Conservation (phyloP, 2,113 vertebrate genomes). For the Motacilla alba region DNA sequence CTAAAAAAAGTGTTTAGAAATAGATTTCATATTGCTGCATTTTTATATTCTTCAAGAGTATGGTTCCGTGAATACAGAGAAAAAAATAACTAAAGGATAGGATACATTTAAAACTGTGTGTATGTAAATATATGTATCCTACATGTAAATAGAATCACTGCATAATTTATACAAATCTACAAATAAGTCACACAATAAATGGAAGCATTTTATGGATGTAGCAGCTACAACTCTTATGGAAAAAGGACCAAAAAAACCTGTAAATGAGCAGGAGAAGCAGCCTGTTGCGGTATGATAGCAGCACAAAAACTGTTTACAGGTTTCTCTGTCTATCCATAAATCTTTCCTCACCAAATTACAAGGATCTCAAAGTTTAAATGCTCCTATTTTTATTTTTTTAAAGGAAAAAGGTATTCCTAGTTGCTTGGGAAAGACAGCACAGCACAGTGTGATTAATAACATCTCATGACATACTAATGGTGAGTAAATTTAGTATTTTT, state of each 20-base stretch:
- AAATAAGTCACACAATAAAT: neutral
- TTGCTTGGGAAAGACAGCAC: neutral
- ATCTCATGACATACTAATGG: neutral
- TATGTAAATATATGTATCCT: neutral
- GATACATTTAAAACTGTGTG: neutral
- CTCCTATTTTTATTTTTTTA: neutral
- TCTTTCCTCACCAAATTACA: neutral
- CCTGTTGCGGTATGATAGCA: neutral
- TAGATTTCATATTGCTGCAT: neutral
- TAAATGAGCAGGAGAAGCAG: neutral
- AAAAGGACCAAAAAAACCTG: neutral
- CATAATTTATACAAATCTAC: neutral
- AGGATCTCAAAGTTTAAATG: neutral
- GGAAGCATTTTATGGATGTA: neutral
- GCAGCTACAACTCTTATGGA: neutral
- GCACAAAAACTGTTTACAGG: neutral
- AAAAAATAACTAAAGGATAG: neutral
- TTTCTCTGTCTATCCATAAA: neutral
- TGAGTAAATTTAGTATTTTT: constrained; percentile 32
- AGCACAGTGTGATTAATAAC: neutral
- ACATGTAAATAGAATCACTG: neutral
- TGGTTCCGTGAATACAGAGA: neutral
- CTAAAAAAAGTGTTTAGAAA: neutral
- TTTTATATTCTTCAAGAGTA: neutral
- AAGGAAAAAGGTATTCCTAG: neutral